Conservation (phyloP, 1,140 invertebrate species). For the Paraescarpia echinospica region DNA sequence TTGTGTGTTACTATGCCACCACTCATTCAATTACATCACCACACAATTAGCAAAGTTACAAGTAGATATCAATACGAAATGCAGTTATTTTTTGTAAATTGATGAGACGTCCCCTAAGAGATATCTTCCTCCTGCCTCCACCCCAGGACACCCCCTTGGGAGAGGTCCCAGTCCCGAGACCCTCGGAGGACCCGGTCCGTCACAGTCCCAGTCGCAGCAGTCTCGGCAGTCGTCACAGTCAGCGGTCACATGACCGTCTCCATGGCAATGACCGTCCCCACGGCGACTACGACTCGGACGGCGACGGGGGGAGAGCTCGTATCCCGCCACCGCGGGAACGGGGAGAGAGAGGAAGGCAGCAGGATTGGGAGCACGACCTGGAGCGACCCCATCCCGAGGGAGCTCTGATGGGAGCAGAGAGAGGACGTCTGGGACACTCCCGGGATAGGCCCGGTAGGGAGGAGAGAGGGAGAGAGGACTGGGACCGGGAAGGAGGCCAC, state of each 20-base stretch:
- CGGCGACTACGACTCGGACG: slow-evolving; percentile 12
- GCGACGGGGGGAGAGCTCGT: not conserved
- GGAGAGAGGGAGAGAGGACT: slow-evolving; percentile 15
- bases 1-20: no score
- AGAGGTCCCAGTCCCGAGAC: not conserved
- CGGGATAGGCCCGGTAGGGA: not conserved
- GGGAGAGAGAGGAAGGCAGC: not conserved
- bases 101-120: no score
- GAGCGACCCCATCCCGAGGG: not conserved
- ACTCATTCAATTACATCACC: no score
- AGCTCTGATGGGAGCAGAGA: not conserved
- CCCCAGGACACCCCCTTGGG: not conserved
- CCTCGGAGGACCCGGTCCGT: slow-evolving; percentile 23
- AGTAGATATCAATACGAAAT: no score
- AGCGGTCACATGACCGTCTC: not conserved
- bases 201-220: slow-evolving; percentile 30
- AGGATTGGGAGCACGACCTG: slow-evolving; percentile 11
- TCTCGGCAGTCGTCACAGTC: slow-evolving; percentile 23
- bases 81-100: no score
- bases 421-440: not conserved
- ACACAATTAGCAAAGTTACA: no score
- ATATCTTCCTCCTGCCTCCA: no score
- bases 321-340: not conserved
- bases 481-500: slow-evolving; percentile 16
- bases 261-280: slow-evolving; percentile 6